Evolutionary conservation across 1,140 invertebrate species (phyloP).

Genomic region (Spodoptera frugiperda): DNA sequence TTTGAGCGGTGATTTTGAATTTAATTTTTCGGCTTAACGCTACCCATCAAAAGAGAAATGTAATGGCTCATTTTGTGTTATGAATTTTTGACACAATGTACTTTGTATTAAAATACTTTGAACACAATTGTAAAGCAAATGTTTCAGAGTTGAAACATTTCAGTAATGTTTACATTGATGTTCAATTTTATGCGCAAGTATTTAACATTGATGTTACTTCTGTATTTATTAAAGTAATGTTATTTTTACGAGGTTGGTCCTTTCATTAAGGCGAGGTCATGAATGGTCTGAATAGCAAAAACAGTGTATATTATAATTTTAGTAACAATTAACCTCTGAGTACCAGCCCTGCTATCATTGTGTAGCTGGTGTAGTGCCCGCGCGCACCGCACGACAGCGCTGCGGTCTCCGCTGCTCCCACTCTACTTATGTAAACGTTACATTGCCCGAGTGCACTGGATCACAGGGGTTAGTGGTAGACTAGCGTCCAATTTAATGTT

Average conservation of each 20-base stretch:
- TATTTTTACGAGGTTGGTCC: too few species aligned
- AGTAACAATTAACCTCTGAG: neutral
- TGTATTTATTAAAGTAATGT: neutral
- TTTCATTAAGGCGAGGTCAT: too few species aligned
- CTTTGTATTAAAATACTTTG: neutral
- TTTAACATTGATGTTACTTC: neutral
- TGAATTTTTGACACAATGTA: conserved; percentile 43
- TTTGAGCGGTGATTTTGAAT: conserved; percentile 55
- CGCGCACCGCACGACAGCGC: conserved; percentile 4
- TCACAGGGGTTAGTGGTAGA: neutral
- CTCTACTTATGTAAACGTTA: conserved; percentile 7
- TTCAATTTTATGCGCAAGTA: neutral
- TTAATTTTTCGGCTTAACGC: conserved; percentile 58
- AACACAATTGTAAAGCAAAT: conserved; percentile 8
- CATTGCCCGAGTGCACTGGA: neutral
- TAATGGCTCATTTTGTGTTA: conserved; percentile 46
- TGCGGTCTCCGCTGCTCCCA: conserved; percentile 6
- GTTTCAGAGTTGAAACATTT: neutral
- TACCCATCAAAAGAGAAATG: conserved; percentile 39
- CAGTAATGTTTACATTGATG: neutral
- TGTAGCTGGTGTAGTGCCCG: neutral
- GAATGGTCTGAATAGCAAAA: too few species aligned
- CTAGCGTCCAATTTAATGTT: neutral
- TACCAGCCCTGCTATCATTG: neutral
- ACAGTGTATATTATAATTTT: too few species aligned